Percentiles rank a stretch among this genome's conserved stretches.
Conservation (phyloP, 1,140 invertebrate genomes). For the Battus philenor region DNA sequence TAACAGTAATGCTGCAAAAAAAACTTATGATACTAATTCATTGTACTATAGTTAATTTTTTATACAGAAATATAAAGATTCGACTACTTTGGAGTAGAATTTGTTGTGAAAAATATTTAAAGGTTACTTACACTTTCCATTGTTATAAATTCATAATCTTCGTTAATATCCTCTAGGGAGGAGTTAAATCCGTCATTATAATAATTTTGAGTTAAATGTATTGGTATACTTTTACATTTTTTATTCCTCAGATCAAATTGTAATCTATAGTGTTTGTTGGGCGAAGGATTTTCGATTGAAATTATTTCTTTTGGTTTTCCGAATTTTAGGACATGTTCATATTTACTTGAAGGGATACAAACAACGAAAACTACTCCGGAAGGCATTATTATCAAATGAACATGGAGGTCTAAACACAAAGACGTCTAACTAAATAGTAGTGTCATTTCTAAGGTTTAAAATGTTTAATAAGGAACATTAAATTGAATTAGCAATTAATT, state of each 20-base stretch:
- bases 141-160: conserved; percentile 48
- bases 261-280: conserved; percentile 33
- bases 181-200: conserved; percentile 47
- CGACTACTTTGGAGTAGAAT: too few species aligned
- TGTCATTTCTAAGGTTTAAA: too few species aligned
- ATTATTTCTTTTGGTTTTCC: conserved; percentile 51
- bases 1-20: too few species aligned
- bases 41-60: too few species aligned
- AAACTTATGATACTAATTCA: too few species aligned
- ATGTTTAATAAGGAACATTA: conserved; percentile 22
- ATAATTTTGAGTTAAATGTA: conserved; percentile 55
- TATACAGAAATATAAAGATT: too few species aligned
- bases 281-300: conserved; percentile 25
- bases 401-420: too few species aligned
- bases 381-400: conserved; percentile 25
- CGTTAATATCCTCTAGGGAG: conserved; percentile 48
- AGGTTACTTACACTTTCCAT: conserved; percentile 61
- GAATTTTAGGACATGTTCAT: conserved; percentile 55
- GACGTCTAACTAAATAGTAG: too few species aligned
- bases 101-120: neutral
- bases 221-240: conserved; percentile 50
- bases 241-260: conserved; percentile 55
- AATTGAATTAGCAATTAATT: conserved; percentile 34
- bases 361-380: conserved; percentile 58
- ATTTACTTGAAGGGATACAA: conserved; percentile 57